These are phyloP conservation scores for Peromyscus eremicus DNA, from an alignment of 2,797 vertebrate genomes.

Conservation along the genomic window DNA sequence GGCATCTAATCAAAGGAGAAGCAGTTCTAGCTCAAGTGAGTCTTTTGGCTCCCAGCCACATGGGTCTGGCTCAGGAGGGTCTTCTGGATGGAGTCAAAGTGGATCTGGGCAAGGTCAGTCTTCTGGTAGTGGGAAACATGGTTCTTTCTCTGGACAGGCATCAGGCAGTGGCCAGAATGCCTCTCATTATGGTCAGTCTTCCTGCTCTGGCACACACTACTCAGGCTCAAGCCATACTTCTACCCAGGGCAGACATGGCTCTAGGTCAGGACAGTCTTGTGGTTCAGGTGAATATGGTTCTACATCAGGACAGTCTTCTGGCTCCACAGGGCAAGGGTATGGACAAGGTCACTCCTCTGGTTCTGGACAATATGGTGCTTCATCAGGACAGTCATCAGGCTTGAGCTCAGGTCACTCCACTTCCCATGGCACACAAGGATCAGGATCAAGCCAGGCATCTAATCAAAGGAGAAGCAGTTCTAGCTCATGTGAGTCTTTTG, in stretches of 20 bases:
- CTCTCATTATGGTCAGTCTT: neutral
- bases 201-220: too few relatives aligned
- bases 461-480: neutral
- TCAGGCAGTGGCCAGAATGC: neutral
- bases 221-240: too few relatives aligned
- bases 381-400: neutral
- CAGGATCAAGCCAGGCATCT: neutral
- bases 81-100: too few relatives aligned
- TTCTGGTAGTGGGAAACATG: neutral
- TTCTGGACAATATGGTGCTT: too few relatives aligned
- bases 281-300: neutral
- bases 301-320: neutral
- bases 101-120: neutral
- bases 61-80: too few relatives aligned
- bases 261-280: neutral
- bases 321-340: too few relatives aligned
- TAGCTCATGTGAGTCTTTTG: neutral
- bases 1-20: too few relatives aligned
- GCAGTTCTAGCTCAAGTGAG: too few relatives aligned
- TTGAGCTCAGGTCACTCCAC: neutral
- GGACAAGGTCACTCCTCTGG: neutral
- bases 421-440: accelerated
- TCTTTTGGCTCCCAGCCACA: too few relatives aligned
- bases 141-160: neutral
- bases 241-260: neutral